Evolutionary conservation across 2,113 vertebrate genomes (phyloP).

Genomic region (Callaeas wilsoni): DNA sequence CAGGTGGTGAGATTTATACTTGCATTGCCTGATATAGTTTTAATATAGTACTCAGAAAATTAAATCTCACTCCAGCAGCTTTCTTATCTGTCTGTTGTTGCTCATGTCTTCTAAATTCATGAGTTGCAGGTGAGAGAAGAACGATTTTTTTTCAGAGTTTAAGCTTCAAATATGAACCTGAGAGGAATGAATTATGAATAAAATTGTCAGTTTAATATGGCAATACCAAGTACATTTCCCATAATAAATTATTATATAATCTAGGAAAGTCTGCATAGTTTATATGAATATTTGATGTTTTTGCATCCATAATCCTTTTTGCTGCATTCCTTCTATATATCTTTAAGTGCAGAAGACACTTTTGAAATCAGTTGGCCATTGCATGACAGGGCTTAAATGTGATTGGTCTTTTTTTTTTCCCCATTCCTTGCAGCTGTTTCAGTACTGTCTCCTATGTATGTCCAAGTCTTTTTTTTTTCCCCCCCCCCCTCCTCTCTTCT

Average conservation of each 20-base stretch:
- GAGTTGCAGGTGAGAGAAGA: not conserved
- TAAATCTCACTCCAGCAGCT: not conserved
- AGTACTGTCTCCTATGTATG: not conserved
- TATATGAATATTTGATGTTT: not conserved
- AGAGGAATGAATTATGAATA: not conserved
- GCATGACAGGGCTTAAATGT: not conserved
- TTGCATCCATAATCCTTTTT: not conserved
- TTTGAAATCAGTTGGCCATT: not conserved
- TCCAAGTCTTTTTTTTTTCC: too few relatives aligned
- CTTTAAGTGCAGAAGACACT: not conserved
- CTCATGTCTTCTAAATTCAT: not conserved
- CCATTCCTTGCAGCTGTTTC: not conserved
- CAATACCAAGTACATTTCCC: not conserved
- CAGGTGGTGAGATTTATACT: not conserved
- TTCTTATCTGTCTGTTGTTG: not conserved
- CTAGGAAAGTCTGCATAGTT: not conserved
- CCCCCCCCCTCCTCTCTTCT: not conserved
- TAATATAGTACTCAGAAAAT: not conserved
- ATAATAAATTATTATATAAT: not conserved
- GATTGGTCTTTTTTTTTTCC: not conserved
- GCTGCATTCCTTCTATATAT: not conserved
- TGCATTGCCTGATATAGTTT: not conserved
- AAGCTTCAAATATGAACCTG: not conserved
- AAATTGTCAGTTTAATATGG: not conserved
- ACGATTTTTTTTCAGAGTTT: not conserved